Evolutionary conservation across 2,888 invertebrate species (phyloP).

Genomic region (Orthosia gothica): DNA sequence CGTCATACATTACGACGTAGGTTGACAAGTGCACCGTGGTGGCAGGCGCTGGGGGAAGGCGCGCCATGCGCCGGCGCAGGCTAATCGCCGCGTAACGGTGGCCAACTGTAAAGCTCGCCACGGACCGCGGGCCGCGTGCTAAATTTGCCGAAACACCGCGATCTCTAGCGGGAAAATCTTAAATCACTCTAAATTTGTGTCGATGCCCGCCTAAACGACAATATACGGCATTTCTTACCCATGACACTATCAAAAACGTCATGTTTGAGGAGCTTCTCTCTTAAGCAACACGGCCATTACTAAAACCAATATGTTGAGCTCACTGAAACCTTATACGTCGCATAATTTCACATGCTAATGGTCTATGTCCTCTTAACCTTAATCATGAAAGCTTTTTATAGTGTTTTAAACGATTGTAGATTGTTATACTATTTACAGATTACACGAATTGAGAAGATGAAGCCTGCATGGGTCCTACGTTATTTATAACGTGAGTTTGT

Average conservation of each 20-base stretch:
- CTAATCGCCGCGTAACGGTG: slow-evolving; percentile 90
- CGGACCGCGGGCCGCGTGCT: slow-evolving; percentile 89
- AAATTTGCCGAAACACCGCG: slow-evolving; percentile 91
- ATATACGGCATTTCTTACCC: slow-evolving; percentile 41
- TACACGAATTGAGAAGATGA: slow-evolving; percentile 12
- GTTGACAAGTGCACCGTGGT: slow-evolving; percentile 63
- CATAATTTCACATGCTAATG: slow-evolving; percentile 44
- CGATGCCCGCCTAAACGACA: slow-evolving; percentile 71
- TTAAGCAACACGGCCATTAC: slow-evolving; percentile 40
- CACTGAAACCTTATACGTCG: slow-evolving; percentile 55
- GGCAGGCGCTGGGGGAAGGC: slow-evolving; percentile 72
- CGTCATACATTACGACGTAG: slow-evolving; percentile 50
- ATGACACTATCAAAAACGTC: slow-evolving; percentile 38
- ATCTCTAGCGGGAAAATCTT: slow-evolving; percentile 88
- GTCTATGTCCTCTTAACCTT: slow-evolving; percentile 54
- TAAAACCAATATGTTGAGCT: slow-evolving; percentile 53
- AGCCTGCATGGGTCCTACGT: background rate
- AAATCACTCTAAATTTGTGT: slow-evolving; percentile 85
- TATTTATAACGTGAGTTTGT: background rate
- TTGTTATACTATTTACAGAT: slow-evolving; percentile 15
- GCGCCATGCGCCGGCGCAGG: slow-evolving; percentile 84
- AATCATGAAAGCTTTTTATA: slow-evolving; percentile 47
- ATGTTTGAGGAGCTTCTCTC: slow-evolving; percentile 35
- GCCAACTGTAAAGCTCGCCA: slow-evolving; percentile 90
- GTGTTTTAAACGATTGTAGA: slow-evolving; percentile 25